Evolutionary conservation across 2,888 invertebrate species (phyloP), one percentile per base, ranked within the genome.

Genomic region (Melinaea menophilus): DNA sequence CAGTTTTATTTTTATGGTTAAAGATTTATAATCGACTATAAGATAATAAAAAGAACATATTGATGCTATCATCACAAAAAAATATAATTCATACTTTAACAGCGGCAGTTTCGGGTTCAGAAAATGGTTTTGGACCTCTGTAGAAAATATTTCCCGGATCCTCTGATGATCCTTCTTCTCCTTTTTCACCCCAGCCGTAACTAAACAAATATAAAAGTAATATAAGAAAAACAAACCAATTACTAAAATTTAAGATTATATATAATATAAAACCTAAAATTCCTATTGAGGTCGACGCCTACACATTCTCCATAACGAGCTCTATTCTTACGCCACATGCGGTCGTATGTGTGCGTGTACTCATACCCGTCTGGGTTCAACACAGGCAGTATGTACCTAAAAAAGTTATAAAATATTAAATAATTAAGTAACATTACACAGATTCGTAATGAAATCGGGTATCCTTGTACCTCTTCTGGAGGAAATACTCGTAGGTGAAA

Each of bases 291-390:
- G 82, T 97, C 97, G 0, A 94, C 94, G 0, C 97, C 97, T 0
- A 93, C 85, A 73, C 96, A 96, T 13, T 93, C 92, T 55, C 93
- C 94, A 84, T 90, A 78, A 81, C 88, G 73, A 78, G 92, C 78
- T 58, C 95, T 90, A 75, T 95, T 96, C 76, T 96, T 96, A 59
- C 96, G 91, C 97, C 97, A 98, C 79, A 97, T 89, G 57, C 97
- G 92, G 79, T 97, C 96, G 12, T 91, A 91, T 0, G 93, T 94
- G 81, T 96, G 96, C 0, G 96, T 94, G 82, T 95, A 96, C 75
- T 95, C 96, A 79, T 98, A 98, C 2, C 98, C 97, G 79, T 98
- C 96, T 7, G 96, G 96, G 82, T 96, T 96, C 63, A 94, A 83
- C 22, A 96, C 92, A 9, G 96, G 95, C 9, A 95, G 88, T 61